These are phyloP conservation scores for Tor tambroides DNA, from an alignment of 2,113 vertebrate genomes.

Conservation along the genomic window DNA sequence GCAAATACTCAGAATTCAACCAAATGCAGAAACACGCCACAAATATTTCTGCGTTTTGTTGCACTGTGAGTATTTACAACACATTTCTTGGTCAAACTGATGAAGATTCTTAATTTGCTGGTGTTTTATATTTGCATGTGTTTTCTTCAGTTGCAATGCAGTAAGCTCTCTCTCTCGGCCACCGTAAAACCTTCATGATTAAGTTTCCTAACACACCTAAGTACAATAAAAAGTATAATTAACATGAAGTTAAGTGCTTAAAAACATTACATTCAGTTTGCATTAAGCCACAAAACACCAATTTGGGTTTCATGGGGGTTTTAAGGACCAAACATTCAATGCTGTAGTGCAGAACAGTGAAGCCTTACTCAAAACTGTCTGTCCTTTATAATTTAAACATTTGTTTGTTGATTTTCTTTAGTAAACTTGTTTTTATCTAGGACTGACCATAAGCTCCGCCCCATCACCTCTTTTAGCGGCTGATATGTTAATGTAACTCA, in stretches of 20 bases:
- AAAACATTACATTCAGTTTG: not conserved
- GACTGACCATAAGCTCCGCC: not conserved
- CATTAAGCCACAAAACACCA: not conserved
- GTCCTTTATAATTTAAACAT: not conserved
- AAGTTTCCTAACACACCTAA: not conserved
- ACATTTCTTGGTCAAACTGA: too few relatives aligned
- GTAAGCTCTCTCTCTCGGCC: not conserved
- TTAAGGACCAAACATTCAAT: not conserved
- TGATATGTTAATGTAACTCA: conserved; percentile 3
- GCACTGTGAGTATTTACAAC: too few relatives aligned
- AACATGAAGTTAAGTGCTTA: not conserved
- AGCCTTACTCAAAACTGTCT: not conserved
- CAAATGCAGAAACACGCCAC: too few relatives aligned
- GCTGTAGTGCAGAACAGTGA: not conserved
- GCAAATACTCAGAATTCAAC: too few relatives aligned
- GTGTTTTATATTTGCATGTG: too few relatives aligned
- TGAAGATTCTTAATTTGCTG: too few relatives aligned
- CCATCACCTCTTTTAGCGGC: not conserved
- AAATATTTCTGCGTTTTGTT: too few relatives aligned
- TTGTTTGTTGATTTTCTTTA: not conserved
- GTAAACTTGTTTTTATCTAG: not conserved
- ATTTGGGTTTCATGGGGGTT: not conserved
- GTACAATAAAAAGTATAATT: not conserved
- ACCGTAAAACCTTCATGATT: not conserved
- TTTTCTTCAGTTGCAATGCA: not conserved